These are phyloP conservation scores for Xenus cinereus DNA, from an alignment of 2,113 vertebrate species.

Conservation along the genomic window DNA sequence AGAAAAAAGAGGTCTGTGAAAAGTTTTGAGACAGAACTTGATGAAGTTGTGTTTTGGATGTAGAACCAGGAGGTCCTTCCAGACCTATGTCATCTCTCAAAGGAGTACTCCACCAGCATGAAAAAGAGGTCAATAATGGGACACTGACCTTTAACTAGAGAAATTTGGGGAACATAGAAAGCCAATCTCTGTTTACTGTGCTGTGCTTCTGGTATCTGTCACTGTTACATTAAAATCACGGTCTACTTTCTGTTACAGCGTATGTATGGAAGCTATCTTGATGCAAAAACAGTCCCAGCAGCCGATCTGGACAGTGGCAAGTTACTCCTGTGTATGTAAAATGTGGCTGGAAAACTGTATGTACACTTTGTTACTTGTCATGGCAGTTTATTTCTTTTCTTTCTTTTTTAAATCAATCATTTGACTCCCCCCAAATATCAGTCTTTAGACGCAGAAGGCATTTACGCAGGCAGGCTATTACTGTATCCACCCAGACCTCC, in stretches of 20 bases:
- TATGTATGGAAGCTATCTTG: neutral
- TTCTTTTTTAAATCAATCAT: constrained; percentile 48
- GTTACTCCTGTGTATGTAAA: neutral
- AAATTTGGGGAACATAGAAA: neutral
- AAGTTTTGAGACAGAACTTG: neutral
- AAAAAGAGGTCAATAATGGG: neutral
- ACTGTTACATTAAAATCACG: neutral
- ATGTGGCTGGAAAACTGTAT: neutral
- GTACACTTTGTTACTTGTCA: constrained; percentile 5
- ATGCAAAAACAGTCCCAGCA: neutral
- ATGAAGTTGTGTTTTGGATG: neutral
- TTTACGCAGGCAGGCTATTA: constrained; percentile 30
- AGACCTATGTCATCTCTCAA: neutral
- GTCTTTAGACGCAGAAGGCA: neutral
- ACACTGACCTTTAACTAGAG: neutral
- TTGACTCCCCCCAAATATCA: constrained; percentile 4
- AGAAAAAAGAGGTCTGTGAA: neutral
- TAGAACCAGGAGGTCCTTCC: neutral
- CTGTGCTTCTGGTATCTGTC: constrained; percentile 1
- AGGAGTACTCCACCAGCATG: neutral
- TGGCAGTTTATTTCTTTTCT: constrained; percentile 40
- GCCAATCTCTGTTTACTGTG: neutral
- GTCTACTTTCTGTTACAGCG: neutral
- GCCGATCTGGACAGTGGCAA: constrained; percentile 24
- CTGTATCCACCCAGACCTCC: constrained; percentile 23